A percentile compares a stretch with the other conserved stretches of the same genome.
Conservation (phyloP, 2,888 invertebrate genomes). For the Ochlodes sylvanus region DNA sequence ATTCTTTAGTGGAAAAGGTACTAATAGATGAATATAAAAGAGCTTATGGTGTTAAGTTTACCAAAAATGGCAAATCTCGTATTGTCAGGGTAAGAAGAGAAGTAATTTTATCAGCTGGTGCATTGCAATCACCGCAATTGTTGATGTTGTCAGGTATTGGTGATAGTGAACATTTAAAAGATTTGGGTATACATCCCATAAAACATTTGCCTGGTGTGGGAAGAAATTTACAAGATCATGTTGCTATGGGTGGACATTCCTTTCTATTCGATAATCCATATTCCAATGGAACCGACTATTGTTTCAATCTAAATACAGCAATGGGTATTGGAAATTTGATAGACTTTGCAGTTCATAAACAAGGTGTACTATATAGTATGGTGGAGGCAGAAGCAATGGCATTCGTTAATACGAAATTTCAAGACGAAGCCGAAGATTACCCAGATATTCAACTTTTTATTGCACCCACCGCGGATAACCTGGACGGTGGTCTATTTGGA, state of each 20-base stretch:
- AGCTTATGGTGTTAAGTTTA: conserved; percentile 88
- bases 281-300: conserved; percentile 83
- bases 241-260: conserved; percentile 91
- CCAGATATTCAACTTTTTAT: conserved; percentile 93
- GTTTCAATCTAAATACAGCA: conserved; percentile 88
- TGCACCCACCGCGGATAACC: conserved; percentile 89
- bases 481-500: conserved; percentile 91
- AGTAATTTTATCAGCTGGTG: conserved; percentile 93
- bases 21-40: conserved; percentile 86
- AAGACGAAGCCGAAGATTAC: conserved; percentile 87
- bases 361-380: conserved; percentile 90
- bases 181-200: conserved; percentile 86
- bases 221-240: conserved; percentile 92
- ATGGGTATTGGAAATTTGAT: conserved; percentile 86
- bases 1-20: conserved; percentile 88
- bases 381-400: conserved; percentile 93
- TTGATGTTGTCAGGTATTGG: conserved; percentile 95
- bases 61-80: conserved; percentile 80
- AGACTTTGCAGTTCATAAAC: conserved; percentile 85
- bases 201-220: conserved; percentile 90
- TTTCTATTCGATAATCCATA: conserved; percentile 89
- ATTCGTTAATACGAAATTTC: conserved; percentile 90
- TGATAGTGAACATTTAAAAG: conserved; percentile 86
- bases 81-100: conserved; percentile 88
- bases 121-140: conserved; percentile 93